A percentile compares a stretch with the other conserved stretches of the same genome.
phyloP scores from a whole-genome alignment of 2,888 invertebrate genomes.

The Isotomurus palustris region DNA sequence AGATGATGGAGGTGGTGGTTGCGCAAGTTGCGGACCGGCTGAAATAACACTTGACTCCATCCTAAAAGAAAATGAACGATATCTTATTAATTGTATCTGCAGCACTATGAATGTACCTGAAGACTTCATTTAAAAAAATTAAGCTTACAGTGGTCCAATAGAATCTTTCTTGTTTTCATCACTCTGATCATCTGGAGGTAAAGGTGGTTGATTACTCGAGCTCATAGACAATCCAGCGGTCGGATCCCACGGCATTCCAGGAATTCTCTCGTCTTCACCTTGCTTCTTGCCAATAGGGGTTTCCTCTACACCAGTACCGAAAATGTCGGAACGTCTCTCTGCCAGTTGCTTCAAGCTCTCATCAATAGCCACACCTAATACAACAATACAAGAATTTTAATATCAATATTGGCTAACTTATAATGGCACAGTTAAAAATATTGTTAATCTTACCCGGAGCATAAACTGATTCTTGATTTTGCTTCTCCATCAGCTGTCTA shows the following conservation, averaged over 20 bases:
- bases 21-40: conserved; percentile 34
- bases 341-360: conserved; percentile 92
- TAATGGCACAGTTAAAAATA: neutral
- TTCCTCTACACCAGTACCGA: conserved; percentile 98
- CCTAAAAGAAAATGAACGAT: neutral
- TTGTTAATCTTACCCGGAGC: conserved; percentile 53
- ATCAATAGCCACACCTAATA: conserved; percentile 78
- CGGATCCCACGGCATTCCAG: conserved; percentile 45
- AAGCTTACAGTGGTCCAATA: conserved; percentile 34
- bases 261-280: conserved; percentile 63
- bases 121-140: no score
- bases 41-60: conserved; percentile 6
- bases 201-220: conserved; percentile 46
- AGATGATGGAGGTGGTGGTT: conserved; percentile 42
- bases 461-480: conserved; percentile 82
- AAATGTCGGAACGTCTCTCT: conserved; percentile 98
- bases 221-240: conserved; percentile 44
- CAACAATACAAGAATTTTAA: conserved; percentile 42
- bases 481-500: conserved; percentile 85
- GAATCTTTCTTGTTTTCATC: conserved; percentile 51
- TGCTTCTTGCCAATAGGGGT: conserved; percentile 98
- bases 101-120: neutral
- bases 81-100: neutral
- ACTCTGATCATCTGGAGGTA: conserved; percentile 51
- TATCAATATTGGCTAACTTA: conserved; percentile 7